These are phyloP conservation scores for Crematogaster levior DNA, from an alignment of 2,888 invertebrate species.

Conservation along the genomic window DNA sequence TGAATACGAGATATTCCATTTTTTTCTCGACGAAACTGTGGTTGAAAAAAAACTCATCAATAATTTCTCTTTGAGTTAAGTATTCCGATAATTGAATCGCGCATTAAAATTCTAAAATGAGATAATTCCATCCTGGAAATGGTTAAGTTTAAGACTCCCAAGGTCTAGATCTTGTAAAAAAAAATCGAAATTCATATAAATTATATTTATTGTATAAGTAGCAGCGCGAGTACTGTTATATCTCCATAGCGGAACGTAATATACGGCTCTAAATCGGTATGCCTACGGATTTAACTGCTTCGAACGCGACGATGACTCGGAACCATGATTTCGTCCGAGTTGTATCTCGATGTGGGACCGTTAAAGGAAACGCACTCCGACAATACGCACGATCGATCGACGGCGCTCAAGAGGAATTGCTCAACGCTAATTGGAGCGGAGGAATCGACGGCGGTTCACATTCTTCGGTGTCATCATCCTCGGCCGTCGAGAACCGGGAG, in stretches of 20 bases:
- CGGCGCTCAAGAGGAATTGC: slow-evolving; percentile 22
- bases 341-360: slow-evolving; percentile 36
- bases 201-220: not conserved
- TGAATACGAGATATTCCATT: not conserved
- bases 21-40: not conserved
- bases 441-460: slow-evolving; percentile 23
- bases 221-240: slow-evolving; percentile 21
- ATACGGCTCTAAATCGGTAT: slow-evolving; percentile 4
- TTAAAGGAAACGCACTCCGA: slow-evolving; percentile 45
- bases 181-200: not conserved
- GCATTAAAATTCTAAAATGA: not conserved
- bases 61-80: not conserved
- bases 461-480: slow-evolving; percentile 45
- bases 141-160: not conserved
- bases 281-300: slow-evolving; percentile 30
- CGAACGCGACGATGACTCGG: slow-evolving; percentile 18
- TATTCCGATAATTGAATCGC: not conserved
- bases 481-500: slow-evolving; percentile 27
- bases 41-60: not conserved
- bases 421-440: slow-evolving; percentile 49
- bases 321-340: slow-evolving; percentile 25
- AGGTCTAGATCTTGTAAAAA: not conserved
- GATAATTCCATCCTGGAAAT: not conserved
- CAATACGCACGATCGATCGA: slow-evolving; percentile 32
- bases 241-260: slow-evolving; percentile 33